Evolutionary conservation across 2,888 invertebrate genomes (phyloP).

Genomic region (Dascillus cervinus): DNA sequence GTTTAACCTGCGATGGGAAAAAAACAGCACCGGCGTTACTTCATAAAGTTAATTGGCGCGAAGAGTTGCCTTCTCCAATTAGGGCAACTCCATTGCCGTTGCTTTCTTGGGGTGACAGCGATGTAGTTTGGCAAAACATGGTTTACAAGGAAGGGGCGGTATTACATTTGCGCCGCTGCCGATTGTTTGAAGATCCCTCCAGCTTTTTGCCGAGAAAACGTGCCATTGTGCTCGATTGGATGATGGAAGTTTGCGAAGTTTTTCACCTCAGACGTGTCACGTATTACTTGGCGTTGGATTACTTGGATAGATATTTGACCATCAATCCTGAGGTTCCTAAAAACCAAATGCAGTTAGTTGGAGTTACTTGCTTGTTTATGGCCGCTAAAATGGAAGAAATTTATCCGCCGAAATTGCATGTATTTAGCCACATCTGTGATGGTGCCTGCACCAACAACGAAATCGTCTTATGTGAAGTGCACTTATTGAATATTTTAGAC

Average conservation of each 20-base stretch:
- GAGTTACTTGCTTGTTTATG: constrained; percentile 91
- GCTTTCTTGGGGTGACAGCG: constrained; percentile 75
- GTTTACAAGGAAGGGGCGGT: constrained; percentile 76
- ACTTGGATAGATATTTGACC: constrained; percentile 88
- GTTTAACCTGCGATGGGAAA: too few species aligned
- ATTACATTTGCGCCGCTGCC: constrained; percentile 58
- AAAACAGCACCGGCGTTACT: too few species aligned
- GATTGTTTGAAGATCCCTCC: constrained; percentile 76
- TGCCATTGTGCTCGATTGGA: constrained; percentile 92
- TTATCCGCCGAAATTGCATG: constrained; percentile 91
- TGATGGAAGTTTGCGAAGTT: constrained; percentile 96
- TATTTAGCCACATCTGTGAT: constrained; percentile 97
- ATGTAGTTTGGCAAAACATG: constrained; percentile 84
- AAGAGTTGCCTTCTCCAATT: too few species aligned
- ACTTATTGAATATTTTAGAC: constrained; percentile 46
- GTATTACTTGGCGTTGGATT: constrained; percentile 91
- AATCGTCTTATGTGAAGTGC: constrained; percentile 37
- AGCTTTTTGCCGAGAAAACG: constrained; percentile 86
- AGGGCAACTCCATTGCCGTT: constrained; percentile 55
- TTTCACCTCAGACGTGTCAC: constrained; percentile 94
- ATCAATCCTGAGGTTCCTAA: constrained; percentile 72
- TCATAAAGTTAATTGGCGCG: too few species aligned
- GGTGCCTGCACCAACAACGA: constrained; percentile 79
- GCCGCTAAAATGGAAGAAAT: constrained; percentile 97
- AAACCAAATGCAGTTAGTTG: constrained; percentile 86